Evolutionary conservation across 2,888 invertebrate genomes (phyloP).

Genomic region (Pelosia muscerda): DNA sequence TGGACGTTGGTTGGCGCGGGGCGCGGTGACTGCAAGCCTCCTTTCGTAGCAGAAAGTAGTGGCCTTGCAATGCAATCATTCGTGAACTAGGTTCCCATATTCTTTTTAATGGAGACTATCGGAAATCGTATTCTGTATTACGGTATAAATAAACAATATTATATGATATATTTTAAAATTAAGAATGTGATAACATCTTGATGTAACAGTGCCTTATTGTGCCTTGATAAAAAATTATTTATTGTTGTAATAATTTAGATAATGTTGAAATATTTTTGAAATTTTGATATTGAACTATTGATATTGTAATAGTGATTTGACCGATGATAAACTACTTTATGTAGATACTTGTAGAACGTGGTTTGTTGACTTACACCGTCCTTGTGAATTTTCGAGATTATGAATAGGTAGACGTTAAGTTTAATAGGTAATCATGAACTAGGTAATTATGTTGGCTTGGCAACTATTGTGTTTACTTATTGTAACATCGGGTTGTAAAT

Average conservation of each 20-base stretch:
- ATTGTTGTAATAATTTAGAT: conserved; percentile 78
- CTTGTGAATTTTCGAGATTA: conserved; percentile 86
- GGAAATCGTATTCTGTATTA: conserved; percentile 69
- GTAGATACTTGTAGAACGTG: conserved; percentile 75
- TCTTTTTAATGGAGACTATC: conserved; percentile 77
- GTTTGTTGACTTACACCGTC: conserved; percentile 86
- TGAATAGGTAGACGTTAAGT: conserved; percentile 78
- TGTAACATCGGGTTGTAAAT: conserved; percentile 54
- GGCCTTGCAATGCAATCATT: conserved; percentile 68
- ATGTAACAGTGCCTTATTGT: conserved; percentile 85
- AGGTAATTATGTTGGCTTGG: conserved; percentile 79
- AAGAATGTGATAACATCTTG: conserved; percentile 85
- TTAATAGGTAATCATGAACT: conserved; percentile 76
- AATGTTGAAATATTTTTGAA: conserved; percentile 4
- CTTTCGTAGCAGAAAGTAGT: conserved; percentile 78
- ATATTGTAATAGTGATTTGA: conserved; percentile 70
- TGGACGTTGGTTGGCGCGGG: conserved; percentile 24
- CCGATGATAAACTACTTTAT: conserved; percentile 70
- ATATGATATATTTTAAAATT: conserved; percentile 69
- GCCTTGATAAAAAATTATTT: conserved; percentile 82
- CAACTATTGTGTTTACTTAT: conserved; percentile 70
- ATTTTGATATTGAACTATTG: conserved; percentile 61
- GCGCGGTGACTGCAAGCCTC: conserved; percentile 69
- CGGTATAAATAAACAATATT: conserved; percentile 57
- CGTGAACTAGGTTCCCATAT: conserved; percentile 73